These are phyloP conservation scores for Eurypyga helias DNA, from an alignment of 2,113 vertebrate species.

Conservation along the genomic window DNA sequence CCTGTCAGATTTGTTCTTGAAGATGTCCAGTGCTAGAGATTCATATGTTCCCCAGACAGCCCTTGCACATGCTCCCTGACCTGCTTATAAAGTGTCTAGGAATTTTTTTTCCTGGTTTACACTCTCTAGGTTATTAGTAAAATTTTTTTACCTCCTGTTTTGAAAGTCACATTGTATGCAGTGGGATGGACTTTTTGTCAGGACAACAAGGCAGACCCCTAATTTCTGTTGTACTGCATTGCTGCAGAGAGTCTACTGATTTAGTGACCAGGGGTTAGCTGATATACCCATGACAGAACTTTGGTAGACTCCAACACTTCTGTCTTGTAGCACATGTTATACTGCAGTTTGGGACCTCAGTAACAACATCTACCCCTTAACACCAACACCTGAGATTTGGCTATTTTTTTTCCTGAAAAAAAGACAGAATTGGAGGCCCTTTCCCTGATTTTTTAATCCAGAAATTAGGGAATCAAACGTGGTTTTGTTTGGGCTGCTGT, in stretches of 20 bases:
- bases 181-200: not conserved
- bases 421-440: not conserved
- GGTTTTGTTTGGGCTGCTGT: not conserved
- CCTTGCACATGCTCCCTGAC: not conserved
- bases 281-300: not conserved
- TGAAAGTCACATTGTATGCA: not conserved
- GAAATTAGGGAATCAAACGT: not conserved
- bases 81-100: not conserved
- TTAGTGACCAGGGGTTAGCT: not conserved
- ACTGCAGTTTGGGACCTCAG: not conserved
- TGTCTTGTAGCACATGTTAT: not conserved
- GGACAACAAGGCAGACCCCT: fast-evolving
- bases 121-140: not conserved
- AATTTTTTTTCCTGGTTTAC: not conserved
- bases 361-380: not conserved
- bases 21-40: not conserved
- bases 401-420: not conserved
- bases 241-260: not conserved
- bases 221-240: not conserved
- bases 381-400: not conserved
- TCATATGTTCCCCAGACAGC: not conserved
- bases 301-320: not conserved
- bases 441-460: not conserved
- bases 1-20: not conserved
- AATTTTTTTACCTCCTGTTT: not conserved